Conservation (phyloP, 2,113 vertebrate species). For the Mustelus asterias region DNA sequence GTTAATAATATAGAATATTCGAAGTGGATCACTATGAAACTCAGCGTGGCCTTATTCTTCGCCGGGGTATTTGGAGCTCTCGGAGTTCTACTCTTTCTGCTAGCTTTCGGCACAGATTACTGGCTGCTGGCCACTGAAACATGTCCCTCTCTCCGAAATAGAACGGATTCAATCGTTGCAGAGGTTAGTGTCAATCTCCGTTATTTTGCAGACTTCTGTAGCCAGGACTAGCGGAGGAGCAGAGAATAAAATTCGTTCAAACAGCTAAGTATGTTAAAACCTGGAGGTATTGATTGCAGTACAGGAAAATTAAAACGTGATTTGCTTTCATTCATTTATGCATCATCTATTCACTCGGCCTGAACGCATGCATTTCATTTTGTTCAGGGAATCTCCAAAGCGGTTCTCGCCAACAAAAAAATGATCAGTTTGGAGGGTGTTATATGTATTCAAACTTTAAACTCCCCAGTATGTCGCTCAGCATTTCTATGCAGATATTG, state of each 20-base stretch:
- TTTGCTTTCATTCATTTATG: neutral
- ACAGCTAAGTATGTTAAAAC: neutral
- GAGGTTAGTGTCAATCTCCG: slow-evolving; percentile 48
- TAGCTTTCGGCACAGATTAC: slow-evolving; percentile 93
- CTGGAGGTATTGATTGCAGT: neutral
- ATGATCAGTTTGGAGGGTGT: neutral
- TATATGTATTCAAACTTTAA: neutral
- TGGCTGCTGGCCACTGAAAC: slow-evolving; percentile 86
- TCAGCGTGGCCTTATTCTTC: slow-evolving; percentile 81
- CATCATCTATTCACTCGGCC: neutral
- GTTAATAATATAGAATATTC: neutral
- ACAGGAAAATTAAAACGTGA: neutral
- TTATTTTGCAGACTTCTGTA: neutral
- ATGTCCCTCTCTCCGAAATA: slow-evolving; percentile 58
- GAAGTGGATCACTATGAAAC: slow-evolving; percentile 64
- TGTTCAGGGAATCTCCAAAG: neutral
- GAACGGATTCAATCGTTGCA: slow-evolving; percentile 4
- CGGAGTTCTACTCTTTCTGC: slow-evolving; percentile 74
- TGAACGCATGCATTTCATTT: neutral
- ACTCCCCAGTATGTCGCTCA: neutral
- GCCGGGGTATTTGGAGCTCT: slow-evolving; percentile 87
- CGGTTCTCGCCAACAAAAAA: neutral
- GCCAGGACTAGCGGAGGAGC: neutral
- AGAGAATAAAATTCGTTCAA: neutral
- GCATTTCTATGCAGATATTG: neutral